Percentiles rank a stretch among this genome's conserved stretches.
Evolutionary conservation across 2,888 invertebrate species (phyloP).

Genomic region (Cremastinae sp.): DNA sequence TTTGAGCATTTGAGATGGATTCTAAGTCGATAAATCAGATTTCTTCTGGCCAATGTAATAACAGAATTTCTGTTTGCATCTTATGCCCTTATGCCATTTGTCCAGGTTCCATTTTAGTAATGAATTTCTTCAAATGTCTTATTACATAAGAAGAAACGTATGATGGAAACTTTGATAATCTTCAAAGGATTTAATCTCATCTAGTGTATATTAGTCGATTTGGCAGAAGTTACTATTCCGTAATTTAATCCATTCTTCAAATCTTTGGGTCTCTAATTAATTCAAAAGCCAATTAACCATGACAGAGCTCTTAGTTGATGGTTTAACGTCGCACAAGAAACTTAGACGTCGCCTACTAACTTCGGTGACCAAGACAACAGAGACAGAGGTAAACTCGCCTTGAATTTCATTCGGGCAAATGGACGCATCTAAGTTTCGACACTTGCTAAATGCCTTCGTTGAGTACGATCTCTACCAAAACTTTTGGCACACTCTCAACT

Average conservation of each 20-base stretch:
- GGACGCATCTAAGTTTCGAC: conserved; percentile 52
- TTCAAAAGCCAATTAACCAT: conserved; percentile 51
- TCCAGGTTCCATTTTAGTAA: too few species aligned
- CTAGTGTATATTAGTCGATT: too few species aligned
- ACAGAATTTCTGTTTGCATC: too few species aligned
- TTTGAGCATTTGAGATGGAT: too few species aligned
- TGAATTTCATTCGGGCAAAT: conserved; percentile 50
- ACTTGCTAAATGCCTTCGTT: conserved; percentile 56
- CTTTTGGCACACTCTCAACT: conserved; percentile 53
- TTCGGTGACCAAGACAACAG: conserved; percentile 21
- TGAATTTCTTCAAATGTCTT: too few species aligned
- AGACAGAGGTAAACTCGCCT: conserved; percentile 35
- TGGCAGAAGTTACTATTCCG: conserved; percentile 20
- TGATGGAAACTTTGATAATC: too few species aligned
- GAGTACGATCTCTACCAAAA: conserved; percentile 50
- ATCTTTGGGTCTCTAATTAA: conserved; percentile 51
- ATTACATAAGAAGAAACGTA: too few species aligned
- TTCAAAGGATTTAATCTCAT: too few species aligned
- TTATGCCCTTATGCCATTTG: too few species aligned
- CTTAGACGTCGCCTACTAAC: conserved; percentile 24
- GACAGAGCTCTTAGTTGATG: conserved; percentile 6
- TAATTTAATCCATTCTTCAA: conserved; percentile 41
- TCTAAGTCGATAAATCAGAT: too few species aligned
- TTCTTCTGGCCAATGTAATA: too few species aligned
- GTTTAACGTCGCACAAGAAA: conserved; percentile 34